Percentiles rank a stretch among this genome's conserved stretches.
Evolutionary conservation across 2,113 vertebrate species (phyloP).

Genomic region (Azemiops feae): DNA sequence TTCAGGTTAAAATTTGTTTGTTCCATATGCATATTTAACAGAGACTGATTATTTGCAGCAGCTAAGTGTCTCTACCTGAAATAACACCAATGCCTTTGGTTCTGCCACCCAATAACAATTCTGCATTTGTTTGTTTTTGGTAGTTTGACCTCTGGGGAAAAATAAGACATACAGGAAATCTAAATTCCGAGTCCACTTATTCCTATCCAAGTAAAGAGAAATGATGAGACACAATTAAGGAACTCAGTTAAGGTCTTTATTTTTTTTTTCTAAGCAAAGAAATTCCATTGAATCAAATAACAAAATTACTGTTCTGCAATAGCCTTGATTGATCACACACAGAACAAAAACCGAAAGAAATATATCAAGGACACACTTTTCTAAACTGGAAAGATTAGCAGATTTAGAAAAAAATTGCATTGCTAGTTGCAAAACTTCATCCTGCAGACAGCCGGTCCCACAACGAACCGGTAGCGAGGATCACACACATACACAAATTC

Average conservation of each 20-base stretch:
- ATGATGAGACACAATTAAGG: conserved; percentile 2
- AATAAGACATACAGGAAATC: background rate
- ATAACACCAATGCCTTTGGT: background rate
- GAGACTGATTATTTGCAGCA: background rate
- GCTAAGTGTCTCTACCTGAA: background rate
- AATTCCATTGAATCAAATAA: conserved; percentile 76
- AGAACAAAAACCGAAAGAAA: conserved; percentile 61
- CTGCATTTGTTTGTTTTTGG: background rate
- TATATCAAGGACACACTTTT: conserved; percentile 55
- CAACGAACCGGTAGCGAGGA: conserved; percentile 50
- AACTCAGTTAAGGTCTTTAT: conserved; percentile 68
- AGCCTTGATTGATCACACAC: conserved; percentile 67
- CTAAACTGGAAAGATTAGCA: conserved; percentile 68
- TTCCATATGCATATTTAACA: background rate
- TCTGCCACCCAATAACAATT: background rate
- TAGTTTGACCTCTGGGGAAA: no score
- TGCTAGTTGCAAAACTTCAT: conserved; percentile 79
- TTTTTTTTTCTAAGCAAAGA: conserved; percentile 75
- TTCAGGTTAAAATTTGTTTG: background rate
- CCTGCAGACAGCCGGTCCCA: conserved; percentile 54
- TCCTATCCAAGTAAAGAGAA: background rate
- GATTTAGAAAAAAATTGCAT: conserved; percentile 85
- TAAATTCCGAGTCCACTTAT: background rate
- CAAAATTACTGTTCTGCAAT: conserved; percentile 75
- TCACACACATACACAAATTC: conserved; percentile 61